Conservation (phyloP, 2,113 vertebrate genomes). For the Crotalus tigris region DNA sequence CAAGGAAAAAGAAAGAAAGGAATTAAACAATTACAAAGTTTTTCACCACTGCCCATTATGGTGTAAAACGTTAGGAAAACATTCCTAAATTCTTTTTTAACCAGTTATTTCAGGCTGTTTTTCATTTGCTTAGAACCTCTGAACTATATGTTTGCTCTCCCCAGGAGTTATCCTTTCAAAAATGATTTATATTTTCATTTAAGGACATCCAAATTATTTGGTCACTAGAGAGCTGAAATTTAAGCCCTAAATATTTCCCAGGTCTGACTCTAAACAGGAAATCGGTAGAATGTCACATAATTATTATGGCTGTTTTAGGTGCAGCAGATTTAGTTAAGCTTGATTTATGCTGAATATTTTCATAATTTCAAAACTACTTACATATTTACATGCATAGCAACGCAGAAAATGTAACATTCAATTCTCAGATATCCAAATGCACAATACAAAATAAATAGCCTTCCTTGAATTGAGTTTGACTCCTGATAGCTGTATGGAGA, state of each 20-base stretch:
- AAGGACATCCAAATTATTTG: constrained; percentile 8
- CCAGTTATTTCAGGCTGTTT: neutral
- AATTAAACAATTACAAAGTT: neutral
- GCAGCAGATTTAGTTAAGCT: neutral
- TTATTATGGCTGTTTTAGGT: neutral
- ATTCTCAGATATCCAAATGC: neutral
- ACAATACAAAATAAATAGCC: neutral
- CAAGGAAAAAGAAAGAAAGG: neutral
- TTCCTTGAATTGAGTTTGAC: neutral
- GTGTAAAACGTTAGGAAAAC: neutral
- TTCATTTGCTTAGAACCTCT: neutral
- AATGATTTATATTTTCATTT: constrained; percentile 1
- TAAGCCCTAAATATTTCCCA: neutral
- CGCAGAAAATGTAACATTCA: neutral
- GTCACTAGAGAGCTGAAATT: neutral
- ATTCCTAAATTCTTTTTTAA: neutral
- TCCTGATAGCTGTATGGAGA: neutral
- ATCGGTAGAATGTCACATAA: neutral
- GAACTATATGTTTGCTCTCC: neutral
- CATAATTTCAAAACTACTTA: neutral
- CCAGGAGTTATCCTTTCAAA: neutral
- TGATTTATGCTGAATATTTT: neutral
- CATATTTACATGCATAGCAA: neutral
- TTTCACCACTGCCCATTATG: neutral
- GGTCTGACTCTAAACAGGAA: neutral